Evolutionary conservation across 1,140 invertebrate species (phyloP).

Genomic region (Hetaerina americana): DNA sequence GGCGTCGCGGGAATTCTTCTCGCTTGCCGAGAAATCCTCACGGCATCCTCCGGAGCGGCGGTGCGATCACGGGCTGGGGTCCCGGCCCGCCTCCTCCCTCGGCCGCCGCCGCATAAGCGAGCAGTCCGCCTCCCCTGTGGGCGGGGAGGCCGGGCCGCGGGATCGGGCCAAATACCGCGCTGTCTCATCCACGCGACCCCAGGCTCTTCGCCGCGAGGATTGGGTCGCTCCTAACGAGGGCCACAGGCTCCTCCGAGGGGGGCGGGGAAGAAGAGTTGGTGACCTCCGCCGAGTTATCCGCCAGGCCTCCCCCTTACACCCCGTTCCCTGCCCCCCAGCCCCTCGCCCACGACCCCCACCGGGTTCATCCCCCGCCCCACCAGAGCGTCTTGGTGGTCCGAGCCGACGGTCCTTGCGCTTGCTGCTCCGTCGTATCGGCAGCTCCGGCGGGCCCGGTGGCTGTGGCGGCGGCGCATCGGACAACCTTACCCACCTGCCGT

Average conservation of each 20-base stretch:
- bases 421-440: neutral
- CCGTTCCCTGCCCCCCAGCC: neutral
- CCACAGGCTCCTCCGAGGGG: neutral
- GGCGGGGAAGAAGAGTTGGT: neutral
- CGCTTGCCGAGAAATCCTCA: neutral
- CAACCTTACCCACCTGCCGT: neutral
- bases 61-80: neutral
- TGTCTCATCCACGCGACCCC: neutral
- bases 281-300: neutral
- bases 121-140: neutral
- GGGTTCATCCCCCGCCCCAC: too few relatives aligned
- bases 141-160: neutral
- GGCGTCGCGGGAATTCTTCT: too few relatives aligned
- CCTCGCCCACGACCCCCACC: too few relatives aligned
- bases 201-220: neutral
- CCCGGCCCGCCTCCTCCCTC: neutral
- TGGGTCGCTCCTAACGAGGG: neutral
- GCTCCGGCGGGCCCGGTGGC: neutral
- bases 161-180: neutral
- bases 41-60: neutral
- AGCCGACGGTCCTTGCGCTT: neutral
- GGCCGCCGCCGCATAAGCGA: neutral
- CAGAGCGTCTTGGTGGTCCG: neutral
- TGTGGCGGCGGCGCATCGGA: neutral
- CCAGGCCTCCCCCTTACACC: neutral